Base-by-base conservation (phyloP, 2,888 invertebrate genomes). In the Thecophora atra region DNA sequence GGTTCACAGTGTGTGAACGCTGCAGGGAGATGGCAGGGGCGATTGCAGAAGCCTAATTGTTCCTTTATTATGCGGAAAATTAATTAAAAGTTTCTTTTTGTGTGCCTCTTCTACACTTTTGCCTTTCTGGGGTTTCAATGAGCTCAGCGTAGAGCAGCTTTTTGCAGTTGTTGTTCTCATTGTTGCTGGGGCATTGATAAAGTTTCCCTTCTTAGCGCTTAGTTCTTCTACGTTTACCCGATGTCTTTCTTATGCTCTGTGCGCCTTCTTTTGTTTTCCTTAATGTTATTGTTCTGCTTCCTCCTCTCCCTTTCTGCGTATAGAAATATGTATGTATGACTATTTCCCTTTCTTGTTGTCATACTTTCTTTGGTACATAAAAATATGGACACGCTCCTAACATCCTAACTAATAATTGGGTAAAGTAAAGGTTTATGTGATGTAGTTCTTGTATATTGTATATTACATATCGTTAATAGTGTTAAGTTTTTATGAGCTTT, bases 131-230 rank as follows among this genome's bases (percentile, higher is more conserved):
- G 51, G 30, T 58, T 44, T 68, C 54, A n/a, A 26, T 28, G 11
- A 13, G 17, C 28, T 54, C 54, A 15, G 30, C 56, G 21, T n/a
- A 37, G 7, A 37, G n/a, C 28, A 26, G n/a, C 56, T 56, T n/a
- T 1, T 56, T 24, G 24, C 24, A 21, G 56, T 56, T 56, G 24
- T 56, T 21, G 21, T 24, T 24, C 28, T 24, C 28, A 13, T 28
- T 58, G 58, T 24, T 58, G 24, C 24, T 63, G 74, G 75, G 74
- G 73, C 76, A 73, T 73, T 74, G 77, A 76, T 76, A 68, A 74
- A 74, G 73, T 72, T 72, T 69, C 64, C 58, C 30, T n/a, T 64
- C 65, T 62, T 68, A 52, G 70, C 52, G 51, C 70, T 63, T 62
- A 51, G 54, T 62, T 70, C 44, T 21, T 17, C 28, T 26, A 26